These are phyloP conservation scores for Festucalex cinctus DNA, from an alignment of 2,113 vertebrate species.

Conservation along the genomic window DNA sequence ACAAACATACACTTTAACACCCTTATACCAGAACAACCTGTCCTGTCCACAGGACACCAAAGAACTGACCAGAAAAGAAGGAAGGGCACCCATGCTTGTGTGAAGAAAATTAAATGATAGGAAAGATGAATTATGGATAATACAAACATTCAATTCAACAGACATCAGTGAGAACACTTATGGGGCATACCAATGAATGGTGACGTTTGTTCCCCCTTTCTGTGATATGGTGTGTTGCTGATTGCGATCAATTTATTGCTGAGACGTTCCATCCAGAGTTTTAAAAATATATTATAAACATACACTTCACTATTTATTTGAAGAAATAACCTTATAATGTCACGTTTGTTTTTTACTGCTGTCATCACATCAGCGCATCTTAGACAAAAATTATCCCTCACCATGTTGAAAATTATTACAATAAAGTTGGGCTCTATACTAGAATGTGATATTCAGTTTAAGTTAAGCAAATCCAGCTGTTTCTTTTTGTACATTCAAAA, in stretches of 20 bases:
- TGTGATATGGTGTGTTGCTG: neutral
- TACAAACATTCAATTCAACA: neutral
- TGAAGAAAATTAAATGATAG: constrained; percentile 20
- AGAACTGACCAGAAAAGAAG: constrained; percentile 28
- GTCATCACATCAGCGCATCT: neutral
- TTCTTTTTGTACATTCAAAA: neutral
- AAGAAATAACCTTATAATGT: neutral
- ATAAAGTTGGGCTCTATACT: neutral
- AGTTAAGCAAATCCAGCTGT: neutral
- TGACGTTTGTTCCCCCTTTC: neutral
- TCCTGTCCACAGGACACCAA: constrained; percentile 33
- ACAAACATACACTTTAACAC: constrained; percentile 34
- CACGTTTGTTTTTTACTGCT: neutral
- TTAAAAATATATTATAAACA: too few relatives aligned
- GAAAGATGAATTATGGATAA: constrained; percentile 18
- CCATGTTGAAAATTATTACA: neutral
- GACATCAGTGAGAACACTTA: neutral
- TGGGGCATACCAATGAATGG: constrained; percentile 16
- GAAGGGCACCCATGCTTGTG: constrained; percentile 38
- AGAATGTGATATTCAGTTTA: neutral
- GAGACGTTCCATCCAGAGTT: too few relatives aligned
- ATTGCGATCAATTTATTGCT: neutral
- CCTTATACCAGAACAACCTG: constrained; percentile 23
- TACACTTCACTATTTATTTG: neutral
- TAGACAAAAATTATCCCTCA: neutral